Percentiles rank a stretch among this genome's conserved stretches.
Conservation (phyloP, 2,888 invertebrate genomes). For the Apamea anceps region DNA sequence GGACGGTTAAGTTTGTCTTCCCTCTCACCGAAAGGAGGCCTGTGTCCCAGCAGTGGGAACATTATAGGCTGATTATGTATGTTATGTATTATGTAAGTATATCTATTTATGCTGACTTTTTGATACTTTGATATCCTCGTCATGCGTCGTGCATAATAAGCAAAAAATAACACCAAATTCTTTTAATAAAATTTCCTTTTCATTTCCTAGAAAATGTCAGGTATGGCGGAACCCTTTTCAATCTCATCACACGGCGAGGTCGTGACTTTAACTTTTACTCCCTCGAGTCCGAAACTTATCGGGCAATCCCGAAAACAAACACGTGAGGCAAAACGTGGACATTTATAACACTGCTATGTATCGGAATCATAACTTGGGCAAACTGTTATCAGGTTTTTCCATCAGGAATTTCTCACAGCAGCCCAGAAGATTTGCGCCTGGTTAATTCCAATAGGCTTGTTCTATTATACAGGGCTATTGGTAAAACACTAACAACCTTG, state of each 20-base stretch:
- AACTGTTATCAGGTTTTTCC: background rate
- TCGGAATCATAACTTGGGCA: background rate
- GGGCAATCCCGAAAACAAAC: conserved; percentile 15
- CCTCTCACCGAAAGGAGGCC: too few relatives aligned
- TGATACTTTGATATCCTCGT: background rate
- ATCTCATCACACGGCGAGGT: background rate
- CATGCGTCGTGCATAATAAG: background rate
- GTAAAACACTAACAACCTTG: too few relatives aligned
- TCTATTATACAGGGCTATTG: too few relatives aligned
- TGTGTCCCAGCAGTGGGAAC: too few relatives aligned
- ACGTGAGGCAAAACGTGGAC: background rate
- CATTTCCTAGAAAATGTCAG: background rate
- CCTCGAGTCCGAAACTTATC: conserved; percentile 18
- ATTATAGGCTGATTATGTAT: too few relatives aligned
- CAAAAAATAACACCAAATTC: background rate
- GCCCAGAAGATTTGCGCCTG: background rate
- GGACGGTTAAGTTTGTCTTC: background rate
- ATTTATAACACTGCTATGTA: background rate
- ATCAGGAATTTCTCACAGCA: background rate
- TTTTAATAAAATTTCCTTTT: background rate
- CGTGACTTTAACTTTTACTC: conserved; percentile 17
- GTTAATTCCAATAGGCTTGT: background rate
- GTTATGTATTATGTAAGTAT: background rate
- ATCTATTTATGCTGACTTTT: background rate
- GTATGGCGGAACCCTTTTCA: background rate